Base-by-base conservation (phyloP, 2,113 vertebrate genomes). In the Alethe castanea region DNA sequence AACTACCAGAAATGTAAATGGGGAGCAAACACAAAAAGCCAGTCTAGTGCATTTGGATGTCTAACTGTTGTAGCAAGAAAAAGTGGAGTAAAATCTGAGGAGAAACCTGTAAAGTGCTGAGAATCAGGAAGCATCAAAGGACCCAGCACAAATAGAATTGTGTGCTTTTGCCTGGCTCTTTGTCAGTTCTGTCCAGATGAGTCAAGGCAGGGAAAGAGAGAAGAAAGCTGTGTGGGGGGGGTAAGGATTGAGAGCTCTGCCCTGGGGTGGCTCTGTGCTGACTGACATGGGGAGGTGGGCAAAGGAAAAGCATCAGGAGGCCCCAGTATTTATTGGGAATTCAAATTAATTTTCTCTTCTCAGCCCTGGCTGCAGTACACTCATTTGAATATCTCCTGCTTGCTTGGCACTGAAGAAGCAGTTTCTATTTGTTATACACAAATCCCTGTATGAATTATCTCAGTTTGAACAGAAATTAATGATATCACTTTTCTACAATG, bases 131-230 rank as follows among this genome's bases (percentile, higher is more conserved):
- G 5, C 20, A 38, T 31, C 25, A 64, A 77, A 77, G 6, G 33
- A 45, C 3, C 6, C 7, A 28, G 12, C 38, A 65, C 38, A 65
- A 73, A 48, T 19, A 29, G 5, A 78, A 36, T 6, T 26, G 8
- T 1, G 2, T 52, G 8, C 29, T 88, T 82, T 74, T 0, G 0
- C 28, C 29, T 71, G 42, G 28, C 28, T 15, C 13, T 4, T 82
- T 66, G 35, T 17, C 9, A 12, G 6, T 44, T 85, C 33, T 71
- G 44, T 23, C 15, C 38, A 25, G 59, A 23, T 12, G 44, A 29
- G 9, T 1, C 53, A 57, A 78, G 28, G 17, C 23, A 50, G 44
- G 28, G 13, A 25, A 71, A 71, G 76, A 57, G 35, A 35, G 73
- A 44, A 45, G 9, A 23, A 40, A 80, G 2, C 20, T 1, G 1